Conservation (phyloP, 2,888 invertebrate genomes). For the Cerastis leucographa region DNA sequence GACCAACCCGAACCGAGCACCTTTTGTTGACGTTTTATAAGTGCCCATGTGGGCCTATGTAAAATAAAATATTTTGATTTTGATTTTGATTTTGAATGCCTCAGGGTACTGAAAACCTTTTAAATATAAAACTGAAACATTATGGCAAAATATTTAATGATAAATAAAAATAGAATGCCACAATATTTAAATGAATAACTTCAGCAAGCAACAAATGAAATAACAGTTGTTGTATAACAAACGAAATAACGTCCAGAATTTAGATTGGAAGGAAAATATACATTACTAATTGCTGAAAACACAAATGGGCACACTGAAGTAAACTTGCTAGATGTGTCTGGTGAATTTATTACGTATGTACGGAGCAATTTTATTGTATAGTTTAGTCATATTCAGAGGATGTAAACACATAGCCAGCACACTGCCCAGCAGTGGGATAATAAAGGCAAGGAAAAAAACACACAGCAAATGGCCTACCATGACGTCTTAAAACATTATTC, state of each 20-base stretch:
- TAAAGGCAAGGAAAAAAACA: too few species aligned
- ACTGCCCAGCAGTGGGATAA: too few species aligned
- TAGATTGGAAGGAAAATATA: conserved; percentile 11
- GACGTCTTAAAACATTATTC: too few species aligned
- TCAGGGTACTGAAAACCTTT: neutral
- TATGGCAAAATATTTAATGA: neutral
- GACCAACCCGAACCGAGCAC: too few species aligned
- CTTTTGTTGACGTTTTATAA: too few species aligned
- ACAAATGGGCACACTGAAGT: conserved; percentile 19
- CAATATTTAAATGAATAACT: conserved; percentile 29
- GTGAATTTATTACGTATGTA: neutral
- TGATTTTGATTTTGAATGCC: too few species aligned
- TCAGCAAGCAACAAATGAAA: neutral
- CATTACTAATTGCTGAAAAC: conserved; percentile 35
- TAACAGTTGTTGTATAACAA: conserved; percentile 1
- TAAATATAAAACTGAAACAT: neutral
- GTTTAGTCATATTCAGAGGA: neutral
- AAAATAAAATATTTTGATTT: too few species aligned
- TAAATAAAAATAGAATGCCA: neutral
- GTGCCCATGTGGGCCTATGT: too few species aligned
- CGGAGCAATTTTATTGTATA: neutral
- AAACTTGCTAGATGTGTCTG: conserved; percentile 1
- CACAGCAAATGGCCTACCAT: too few species aligned
- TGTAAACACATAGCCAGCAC: neutral
- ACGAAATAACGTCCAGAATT: conserved; percentile 13